Conservation (phyloP, 1,140 invertebrate genomes). For the Drosophila obscura region DNA sequence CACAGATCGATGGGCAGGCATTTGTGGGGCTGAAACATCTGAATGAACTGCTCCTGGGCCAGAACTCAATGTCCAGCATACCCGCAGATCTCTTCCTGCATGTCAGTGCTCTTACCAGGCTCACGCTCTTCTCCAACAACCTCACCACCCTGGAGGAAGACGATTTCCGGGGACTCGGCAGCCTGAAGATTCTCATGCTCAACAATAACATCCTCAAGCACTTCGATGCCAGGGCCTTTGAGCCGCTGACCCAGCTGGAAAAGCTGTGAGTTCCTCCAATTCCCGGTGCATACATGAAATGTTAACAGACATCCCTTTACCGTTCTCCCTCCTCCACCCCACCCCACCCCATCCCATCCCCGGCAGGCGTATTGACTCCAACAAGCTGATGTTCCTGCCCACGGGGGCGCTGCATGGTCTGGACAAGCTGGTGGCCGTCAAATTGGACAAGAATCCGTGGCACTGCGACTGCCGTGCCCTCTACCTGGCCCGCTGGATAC, state of each 20-base stretch:
- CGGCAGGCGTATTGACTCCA: conserved; percentile 89
- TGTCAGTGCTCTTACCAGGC: conserved; percentile 84
- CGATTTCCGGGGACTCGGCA: conserved; percentile 85
- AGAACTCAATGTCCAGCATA: conserved; percentile 86
- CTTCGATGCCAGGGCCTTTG: conserved; percentile 85
- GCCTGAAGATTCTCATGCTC: conserved; percentile 86
- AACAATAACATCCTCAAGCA: conserved; percentile 86
- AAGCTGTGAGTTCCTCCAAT: conserved; percentile 84
- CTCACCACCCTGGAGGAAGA: conserved; percentile 85
- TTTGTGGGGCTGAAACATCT: conserved; percentile 85
- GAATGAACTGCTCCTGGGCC: conserved; percentile 86
- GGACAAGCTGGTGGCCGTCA: conserved; percentile 88
- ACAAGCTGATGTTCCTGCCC: conserved; percentile 90
- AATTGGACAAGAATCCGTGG: conserved; percentile 93
- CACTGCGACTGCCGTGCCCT: conserved; percentile 92
- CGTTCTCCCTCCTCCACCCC: conserved; percentile 25
- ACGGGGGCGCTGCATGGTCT: conserved; percentile 88
- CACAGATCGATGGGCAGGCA: conserved; percentile 83
- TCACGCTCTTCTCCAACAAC: conserved; percentile 87
- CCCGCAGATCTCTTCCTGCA: conserved; percentile 84
- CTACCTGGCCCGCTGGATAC: conserved; percentile 89
- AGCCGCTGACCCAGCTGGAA: conserved; percentile 83
- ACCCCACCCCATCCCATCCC: too few relatives aligned
- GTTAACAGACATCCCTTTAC: not conserved
- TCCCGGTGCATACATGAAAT: not conserved